Conservation (phyloP, 1,140 invertebrate species). For the Cotesia vestalis region DNA sequence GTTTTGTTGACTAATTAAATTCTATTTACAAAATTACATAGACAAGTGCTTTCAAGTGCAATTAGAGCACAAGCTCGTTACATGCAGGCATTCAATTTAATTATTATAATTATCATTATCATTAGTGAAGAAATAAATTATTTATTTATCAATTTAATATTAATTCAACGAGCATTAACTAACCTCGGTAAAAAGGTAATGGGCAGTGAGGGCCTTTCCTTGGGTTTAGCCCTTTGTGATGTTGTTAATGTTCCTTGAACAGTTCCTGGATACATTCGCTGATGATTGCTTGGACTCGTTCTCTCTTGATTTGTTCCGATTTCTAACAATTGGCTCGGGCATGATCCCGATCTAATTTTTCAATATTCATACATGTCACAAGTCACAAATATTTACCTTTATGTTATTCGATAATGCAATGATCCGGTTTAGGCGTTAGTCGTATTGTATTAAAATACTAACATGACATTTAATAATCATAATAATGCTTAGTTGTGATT, state of each 20-base stretch:
- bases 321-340: constrained; percentile 85
- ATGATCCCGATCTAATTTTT: constrained; percentile 83
- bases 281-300: constrained; percentile 57
- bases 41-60: constrained; percentile 23
- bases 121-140: too few species aligned
- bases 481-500: not conserved
- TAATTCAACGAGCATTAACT: constrained; percentile 44
- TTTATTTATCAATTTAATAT: not conserved
- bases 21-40: constrained; percentile 13
- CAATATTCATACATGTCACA: not conserved
- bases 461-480: too few species aligned
- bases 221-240: constrained; percentile 67
- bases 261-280: constrained; percentile 59
- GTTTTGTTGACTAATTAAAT: constrained; percentile 18
- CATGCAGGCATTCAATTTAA: constrained; percentile 14
- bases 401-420: too few species aligned
- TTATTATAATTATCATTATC: not conserved
- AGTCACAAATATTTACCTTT: not conserved
- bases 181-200: constrained; percentile 63
- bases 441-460: too few species aligned
- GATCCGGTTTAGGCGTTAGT: too few species aligned
- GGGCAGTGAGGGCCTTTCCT: constrained; percentile 68
- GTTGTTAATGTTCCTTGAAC: constrained; percentile 58
- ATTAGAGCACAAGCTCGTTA: constrained; percentile 29
- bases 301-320: constrained; percentile 55